Conservation (phyloP, 2,113 vertebrate species). For the Neolamprologus modestus region DNA sequence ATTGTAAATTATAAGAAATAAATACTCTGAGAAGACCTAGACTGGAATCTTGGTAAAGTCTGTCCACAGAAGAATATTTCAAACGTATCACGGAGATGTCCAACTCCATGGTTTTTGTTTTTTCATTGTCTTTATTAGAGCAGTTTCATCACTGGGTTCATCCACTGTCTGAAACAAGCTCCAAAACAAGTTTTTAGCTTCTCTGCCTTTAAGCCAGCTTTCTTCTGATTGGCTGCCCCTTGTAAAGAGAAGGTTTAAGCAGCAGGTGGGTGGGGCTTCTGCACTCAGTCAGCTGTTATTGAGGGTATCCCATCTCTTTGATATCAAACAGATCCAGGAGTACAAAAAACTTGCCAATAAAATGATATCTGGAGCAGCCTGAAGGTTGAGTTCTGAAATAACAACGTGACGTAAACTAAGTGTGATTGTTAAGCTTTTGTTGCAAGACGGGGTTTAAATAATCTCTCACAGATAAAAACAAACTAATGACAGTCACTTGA, state of each 20-base stretch:
- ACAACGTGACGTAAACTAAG: neutral
- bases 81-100: neutral
- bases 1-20: neutral
- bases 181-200: neutral
- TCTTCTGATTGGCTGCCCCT: neutral
- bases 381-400: neutral
- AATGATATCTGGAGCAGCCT: neutral
- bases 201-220: neutral
- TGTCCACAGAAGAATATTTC: neutral
- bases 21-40: neutral
- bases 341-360: neutral
- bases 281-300: neutral
- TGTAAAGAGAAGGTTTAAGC: neutral
- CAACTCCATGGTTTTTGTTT: neutral
- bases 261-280: neutral
- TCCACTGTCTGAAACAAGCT: neutral
- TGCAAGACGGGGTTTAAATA: neutral
- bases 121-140: neutral
- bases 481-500: neutral
- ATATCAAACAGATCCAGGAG: neutral
- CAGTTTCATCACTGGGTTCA: neutral
- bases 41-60: neutral
- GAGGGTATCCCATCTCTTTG: fast-evolving
- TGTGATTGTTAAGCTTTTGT: neutral
- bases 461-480: neutral